These are phyloP conservation scores for Girardinus metallicus DNA, from an alignment of 2,797 vertebrate genomes.

Conservation along the genomic window DNA sequence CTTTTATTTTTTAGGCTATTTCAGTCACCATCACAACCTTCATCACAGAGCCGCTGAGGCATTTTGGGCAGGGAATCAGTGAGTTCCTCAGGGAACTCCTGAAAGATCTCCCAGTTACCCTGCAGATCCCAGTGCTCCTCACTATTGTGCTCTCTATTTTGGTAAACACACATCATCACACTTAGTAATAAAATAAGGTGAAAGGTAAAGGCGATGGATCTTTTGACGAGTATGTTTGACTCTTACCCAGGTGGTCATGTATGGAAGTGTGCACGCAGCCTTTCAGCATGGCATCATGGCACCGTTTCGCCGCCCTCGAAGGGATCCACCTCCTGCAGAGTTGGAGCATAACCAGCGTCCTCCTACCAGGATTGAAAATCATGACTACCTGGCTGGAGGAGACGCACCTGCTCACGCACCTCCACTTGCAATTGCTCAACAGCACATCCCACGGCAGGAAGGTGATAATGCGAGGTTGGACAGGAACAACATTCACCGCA, in stretches of 20 bases:
- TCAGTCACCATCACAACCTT: slow-evolving; percentile 90
- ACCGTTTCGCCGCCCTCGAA: slow-evolving; percentile 55
- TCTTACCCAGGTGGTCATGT: slow-evolving; percentile 67
- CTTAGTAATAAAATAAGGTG: background rate
- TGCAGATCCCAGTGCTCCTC: slow-evolving; percentile 88
- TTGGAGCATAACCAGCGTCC: slow-evolving; percentile 27
- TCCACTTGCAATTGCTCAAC: slow-evolving; percentile 9
- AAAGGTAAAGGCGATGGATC: background rate
- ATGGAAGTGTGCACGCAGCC: slow-evolving; percentile 69
- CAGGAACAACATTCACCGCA: slow-evolving; percentile 30
- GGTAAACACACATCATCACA: slow-evolving; percentile 71
- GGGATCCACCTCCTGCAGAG: slow-evolving; percentile 57
- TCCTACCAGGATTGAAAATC: slow-evolving; percentile 11
- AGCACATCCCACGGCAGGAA: background rate
- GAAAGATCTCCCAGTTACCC: slow-evolving; percentile 88
- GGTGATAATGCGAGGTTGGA: slow-evolving; percentile 1
- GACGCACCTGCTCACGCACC: slow-evolving; percentile 31
- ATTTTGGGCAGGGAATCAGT: slow-evolving; percentile 89
- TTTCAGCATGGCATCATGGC: slow-evolving; percentile 71
- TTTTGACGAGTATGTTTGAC: background rate
- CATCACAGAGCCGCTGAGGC: slow-evolving; percentile 91
- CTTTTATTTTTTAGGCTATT: slow-evolving; percentile 82
- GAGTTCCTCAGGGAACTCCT: slow-evolving; percentile 91
- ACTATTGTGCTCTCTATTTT: slow-evolving; percentile 80
- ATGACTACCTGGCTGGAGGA: slow-evolving; percentile 25